Conservation (phyloP, 2,888 invertebrate genomes). For the Troglohyphantes excavatus region DNA sequence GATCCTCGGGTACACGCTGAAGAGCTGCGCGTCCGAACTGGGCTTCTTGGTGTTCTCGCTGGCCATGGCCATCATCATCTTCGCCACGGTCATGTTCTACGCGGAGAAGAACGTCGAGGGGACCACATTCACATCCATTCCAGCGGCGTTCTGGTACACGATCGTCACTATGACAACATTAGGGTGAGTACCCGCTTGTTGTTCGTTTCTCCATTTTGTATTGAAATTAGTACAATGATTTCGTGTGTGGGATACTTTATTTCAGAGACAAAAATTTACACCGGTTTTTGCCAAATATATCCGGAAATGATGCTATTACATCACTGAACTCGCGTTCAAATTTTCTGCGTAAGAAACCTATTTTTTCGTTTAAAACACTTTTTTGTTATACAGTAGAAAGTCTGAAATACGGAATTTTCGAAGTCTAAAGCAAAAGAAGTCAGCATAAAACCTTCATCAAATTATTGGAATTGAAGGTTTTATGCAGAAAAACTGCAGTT, state of each 20-base stretch:
- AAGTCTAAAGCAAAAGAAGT: no score
- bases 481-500: no score
- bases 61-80: constrained; percentile 99
- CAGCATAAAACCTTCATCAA: no score
- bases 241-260: neutral
- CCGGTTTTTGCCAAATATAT: neutral
- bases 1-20: constrained; percentile 99
- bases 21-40: constrained; percentile 99
- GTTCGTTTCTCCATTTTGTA: no score
- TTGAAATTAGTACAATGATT: no score
- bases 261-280: neutral
- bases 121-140: constrained; percentile 99
- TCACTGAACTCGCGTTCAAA: no score
- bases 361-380: no score
- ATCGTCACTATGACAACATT: constrained; percentile 99
- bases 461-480: no score
- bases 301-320: no score
- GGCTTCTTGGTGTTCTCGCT: constrained; percentile 99
- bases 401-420: no score
- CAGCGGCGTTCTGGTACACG: constrained; percentile 99
- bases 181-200: constrained; percentile 89
- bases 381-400: no score
- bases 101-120: constrained; percentile 99
- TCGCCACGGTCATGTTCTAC: constrained; percentile 99
- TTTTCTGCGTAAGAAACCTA: no score